These are phyloP conservation scores for Lysandra coridon DNA, from an alignment of 2,888 invertebrate genomes.

Conservation along the genomic window DNA sequence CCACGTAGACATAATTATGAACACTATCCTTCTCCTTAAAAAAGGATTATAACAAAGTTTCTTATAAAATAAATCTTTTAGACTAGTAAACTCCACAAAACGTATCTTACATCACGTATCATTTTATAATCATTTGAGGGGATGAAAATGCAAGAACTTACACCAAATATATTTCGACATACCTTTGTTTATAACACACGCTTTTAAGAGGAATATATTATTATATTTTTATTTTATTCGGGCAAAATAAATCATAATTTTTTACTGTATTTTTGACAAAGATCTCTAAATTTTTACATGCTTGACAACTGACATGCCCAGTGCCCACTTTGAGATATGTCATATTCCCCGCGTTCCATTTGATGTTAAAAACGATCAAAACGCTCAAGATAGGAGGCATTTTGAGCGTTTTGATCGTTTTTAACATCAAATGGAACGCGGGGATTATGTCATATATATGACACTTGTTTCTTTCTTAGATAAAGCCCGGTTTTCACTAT, in stretches of 20 bases:
- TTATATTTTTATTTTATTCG: background rate
- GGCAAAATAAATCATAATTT: conserved; percentile 4
- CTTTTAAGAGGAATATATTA: background rate
- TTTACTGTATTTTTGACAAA: background rate
- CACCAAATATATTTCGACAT: background rate
- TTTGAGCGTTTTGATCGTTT: no score
- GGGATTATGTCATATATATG: no score
- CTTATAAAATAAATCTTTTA: background rate
- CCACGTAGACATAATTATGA: background rate
- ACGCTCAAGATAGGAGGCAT: no score
- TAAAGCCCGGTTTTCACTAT: no score
- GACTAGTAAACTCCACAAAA: background rate
- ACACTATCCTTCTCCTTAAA: background rate
- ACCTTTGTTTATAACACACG: background rate
- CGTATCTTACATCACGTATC: conserved; percentile 66
- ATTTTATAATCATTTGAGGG: conserved; percentile 27
- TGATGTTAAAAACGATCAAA: no score
- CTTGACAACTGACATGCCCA: no score
- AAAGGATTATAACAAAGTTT: background rate
- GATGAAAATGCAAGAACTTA: conserved; percentile 35
- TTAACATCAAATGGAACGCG: no score
- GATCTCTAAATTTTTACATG: no score
- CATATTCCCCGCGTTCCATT: no score
- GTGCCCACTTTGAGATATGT: no score
- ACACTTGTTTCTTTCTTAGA: no score